Base-by-base conservation (phyloP, 2,888 invertebrate species). In the Drepanosiphum platanoidis region DNA sequence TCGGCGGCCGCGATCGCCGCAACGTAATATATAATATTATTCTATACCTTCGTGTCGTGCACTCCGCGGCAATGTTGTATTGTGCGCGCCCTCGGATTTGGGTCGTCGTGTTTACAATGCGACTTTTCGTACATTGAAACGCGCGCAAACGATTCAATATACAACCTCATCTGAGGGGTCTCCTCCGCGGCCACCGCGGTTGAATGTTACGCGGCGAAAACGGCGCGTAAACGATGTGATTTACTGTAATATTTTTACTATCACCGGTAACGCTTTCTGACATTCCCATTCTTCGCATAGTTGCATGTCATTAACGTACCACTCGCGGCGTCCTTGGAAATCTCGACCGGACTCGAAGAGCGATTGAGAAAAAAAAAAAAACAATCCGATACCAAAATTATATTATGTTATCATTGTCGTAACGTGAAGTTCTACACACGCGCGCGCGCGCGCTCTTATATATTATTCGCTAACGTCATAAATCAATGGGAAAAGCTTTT, bases 271-370 rank as follows among this genome's bases (percentile, higher is more conserved):
- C 36, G 61, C 11, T 36, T 80, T 80, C 68, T 68, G 46, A 70
- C 80, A 80, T 80, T 70, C 71, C 71, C 70, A 81, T 81, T 58
- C 39, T n/a, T 71, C 58, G 22, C 81, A 58, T 80, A 80, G 58
- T 71, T 58, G 71, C 81, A 58, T 72, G 71, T 82, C 81, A 82
- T 82, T 64, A 71, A 42, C n/a, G n/a, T 61, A 42, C 58, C 81
- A 61, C 30, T 61, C 61, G 32, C 68, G n/a, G 61, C 32, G 71
- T 72, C 71, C 71, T 72, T 82, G 81, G 30, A 2, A 30, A 58
- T 32, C 22, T 34, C 46, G 68, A 42, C 66, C 36, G 27, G 18
- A 68, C 52, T 36, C 27, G 32, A n/a, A n/a, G n/a, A 61, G 39
- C 52, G 39, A 71, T 13, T n/a, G 9, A 46, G 36, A 42, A 13